Evolutionary conservation across 2,888 invertebrate species (phyloP).

Genomic region (Dascillus cervinus): DNA sequence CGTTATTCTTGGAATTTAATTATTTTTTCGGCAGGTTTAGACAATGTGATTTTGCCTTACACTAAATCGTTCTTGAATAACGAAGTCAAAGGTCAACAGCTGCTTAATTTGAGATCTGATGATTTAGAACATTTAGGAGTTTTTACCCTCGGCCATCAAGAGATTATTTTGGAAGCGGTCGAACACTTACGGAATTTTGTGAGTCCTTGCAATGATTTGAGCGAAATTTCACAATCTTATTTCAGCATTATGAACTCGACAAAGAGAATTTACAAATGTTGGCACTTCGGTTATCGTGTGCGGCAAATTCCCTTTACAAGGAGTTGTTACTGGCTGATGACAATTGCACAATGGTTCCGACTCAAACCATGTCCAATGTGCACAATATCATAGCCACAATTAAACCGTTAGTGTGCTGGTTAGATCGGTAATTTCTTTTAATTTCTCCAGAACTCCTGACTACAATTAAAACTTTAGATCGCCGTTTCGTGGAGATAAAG

Average conservation of each 20-base stretch:
- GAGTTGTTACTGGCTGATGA: constrained; percentile 54
- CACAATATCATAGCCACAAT: constrained; percentile 76
- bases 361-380: constrained; percentile 77
- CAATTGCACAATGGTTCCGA: constrained; percentile 54
- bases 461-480: constrained; percentile 36
- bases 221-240: constrained; percentile 26
- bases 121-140: constrained; percentile 85
- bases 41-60: constrained; percentile 71
- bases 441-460: constrained; percentile 1
- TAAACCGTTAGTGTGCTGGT: constrained; percentile 84
- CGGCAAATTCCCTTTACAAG: constrained; percentile 68
- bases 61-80: constrained; percentile 73
- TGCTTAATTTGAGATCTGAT: constrained; percentile 78
- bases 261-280: constrained; percentile 88
- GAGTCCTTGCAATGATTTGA: too few relatives aligned
- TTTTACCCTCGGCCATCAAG: constrained; percentile 84
- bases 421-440: constrained; percentile 59
- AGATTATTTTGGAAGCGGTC: constrained; percentile 85
- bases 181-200: constrained; percentile 85
- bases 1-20: too few relatives aligned
- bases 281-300: constrained; percentile 76
- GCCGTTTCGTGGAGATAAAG: constrained; percentile 57
- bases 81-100: constrained; percentile 71
- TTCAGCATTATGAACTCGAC: constrained; percentile 82
- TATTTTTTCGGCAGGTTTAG: constrained; percentile 54